These are phyloP conservation scores for Xestoiulus laeticollis DNA, from an alignment of 2,888 invertebrate genomes.

Conservation along the genomic window DNA sequence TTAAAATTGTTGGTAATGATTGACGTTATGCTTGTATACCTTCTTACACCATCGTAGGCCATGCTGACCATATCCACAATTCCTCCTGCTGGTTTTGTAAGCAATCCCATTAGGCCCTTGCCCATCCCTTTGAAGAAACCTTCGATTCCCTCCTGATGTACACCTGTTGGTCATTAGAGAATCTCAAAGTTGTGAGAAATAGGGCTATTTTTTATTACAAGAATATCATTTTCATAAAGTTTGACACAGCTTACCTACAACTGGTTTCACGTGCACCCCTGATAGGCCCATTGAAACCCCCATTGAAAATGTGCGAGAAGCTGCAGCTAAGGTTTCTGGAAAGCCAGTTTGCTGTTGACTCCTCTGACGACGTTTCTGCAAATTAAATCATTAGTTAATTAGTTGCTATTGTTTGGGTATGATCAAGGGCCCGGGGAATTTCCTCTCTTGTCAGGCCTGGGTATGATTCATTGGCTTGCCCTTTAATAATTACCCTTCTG, in stretches of 20 bases:
- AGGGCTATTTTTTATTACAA: no score
- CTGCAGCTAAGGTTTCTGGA: slow-evolving; percentile 65
- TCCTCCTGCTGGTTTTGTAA: slow-evolving; percentile 71
- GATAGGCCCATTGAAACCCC: slow-evolving; percentile 74
- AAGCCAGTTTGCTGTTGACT: slow-evolving; percentile 64
- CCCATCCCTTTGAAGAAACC: slow-evolving; percentile 76
- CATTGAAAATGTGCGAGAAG: slow-evolving; percentile 71
- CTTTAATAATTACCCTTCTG: slow-evolving; percentile 64
- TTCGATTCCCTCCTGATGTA: slow-evolving; percentile 73
- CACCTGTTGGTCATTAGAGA: no score
- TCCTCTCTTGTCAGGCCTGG: no score
- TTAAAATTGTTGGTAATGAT: background rate
- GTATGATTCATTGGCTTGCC: no score
- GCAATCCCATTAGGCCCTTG: slow-evolving; percentile 74
- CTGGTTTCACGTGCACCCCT: slow-evolving; percentile 74
- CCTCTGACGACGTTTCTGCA: slow-evolving; percentile 65
- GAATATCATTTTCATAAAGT: no score
- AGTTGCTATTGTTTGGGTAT: slow-evolving; percentile 32
- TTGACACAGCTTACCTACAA: slow-evolving; percentile 70
- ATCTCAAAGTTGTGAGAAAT: no score
- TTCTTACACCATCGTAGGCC: slow-evolving; percentile 74
- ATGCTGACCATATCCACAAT: slow-evolving; percentile 72
- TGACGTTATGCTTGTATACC: slow-evolving; percentile 60
- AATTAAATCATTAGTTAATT: background rate
- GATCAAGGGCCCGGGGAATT: no score